A percentile compares a stretch with the other conserved stretches of the same genome.
Evolutionary conservation across 1,140 invertebrate genomes (phyloP).

Genomic region (Potamilus streckersoni): DNA sequence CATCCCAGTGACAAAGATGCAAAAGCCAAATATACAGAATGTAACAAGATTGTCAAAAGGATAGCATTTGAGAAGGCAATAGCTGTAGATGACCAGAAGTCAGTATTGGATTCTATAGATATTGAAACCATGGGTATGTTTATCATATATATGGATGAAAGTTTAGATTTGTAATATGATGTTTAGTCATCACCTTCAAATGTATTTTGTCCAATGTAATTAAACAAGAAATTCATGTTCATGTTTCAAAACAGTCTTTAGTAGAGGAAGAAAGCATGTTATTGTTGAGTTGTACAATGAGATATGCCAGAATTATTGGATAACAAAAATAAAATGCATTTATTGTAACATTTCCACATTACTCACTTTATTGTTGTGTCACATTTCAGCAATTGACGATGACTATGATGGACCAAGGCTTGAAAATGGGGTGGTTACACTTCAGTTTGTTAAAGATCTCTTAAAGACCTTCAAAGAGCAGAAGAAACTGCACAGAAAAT

Average conservation of each 20-base stretch:
- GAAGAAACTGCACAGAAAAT: constrained; percentile 95
- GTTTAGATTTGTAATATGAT: no score
- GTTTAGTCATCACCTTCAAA: no score
- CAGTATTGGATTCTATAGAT: constrained; percentile 87
- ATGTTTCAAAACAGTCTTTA: no score
- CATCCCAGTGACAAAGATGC: constrained; percentile 95
- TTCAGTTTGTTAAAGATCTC: constrained; percentile 80
- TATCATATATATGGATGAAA: no score
- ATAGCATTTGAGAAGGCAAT: constrained; percentile 98
- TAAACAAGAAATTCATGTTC: no score
- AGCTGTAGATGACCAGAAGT: constrained; percentile 89
- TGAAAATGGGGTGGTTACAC: constrained; percentile 85
- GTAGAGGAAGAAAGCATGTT: no score
- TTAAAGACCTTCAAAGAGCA: constrained; percentile 92
- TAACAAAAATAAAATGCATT: no score
- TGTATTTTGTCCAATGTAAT: no score
- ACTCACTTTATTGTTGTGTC: no score
- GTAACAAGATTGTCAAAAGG: constrained; percentile 95
- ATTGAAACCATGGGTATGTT: constrained; percentile 89
- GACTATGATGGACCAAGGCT: constrained; percentile 93
- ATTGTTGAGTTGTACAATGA: no score
- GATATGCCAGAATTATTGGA: no score
- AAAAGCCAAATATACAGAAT: constrained; percentile 92
- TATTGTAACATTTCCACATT: no score
- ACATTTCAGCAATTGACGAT: constrained; percentile 85